These are phyloP conservation scores for Cistogaster globosa DNA, from an alignment of 2,888 invertebrate genomes.

Conservation along the genomic window DNA sequence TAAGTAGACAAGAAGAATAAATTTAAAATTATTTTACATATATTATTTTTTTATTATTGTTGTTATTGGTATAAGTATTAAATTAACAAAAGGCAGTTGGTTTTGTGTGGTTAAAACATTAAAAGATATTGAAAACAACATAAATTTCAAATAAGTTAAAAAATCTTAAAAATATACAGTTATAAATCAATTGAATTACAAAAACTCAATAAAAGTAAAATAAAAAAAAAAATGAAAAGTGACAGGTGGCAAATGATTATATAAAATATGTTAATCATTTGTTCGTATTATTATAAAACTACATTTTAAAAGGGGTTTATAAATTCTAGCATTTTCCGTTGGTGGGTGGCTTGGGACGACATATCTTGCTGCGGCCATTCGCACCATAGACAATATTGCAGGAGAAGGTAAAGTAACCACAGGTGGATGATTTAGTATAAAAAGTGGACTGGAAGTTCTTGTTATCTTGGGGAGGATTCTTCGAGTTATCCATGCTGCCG, in stretches of 20 bases:
- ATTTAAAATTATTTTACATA: too few relatives aligned
- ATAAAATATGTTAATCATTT: conserved; percentile 14
- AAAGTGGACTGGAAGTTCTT: conserved; percentile 91
- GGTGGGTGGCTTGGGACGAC: conserved; percentile 90
- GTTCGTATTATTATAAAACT: conserved; percentile 44
- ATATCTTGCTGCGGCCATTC: conserved; percentile 91
- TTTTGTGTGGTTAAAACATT: conserved; percentile 11
- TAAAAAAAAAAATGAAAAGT: conserved; percentile 8
- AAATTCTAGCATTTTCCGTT: conserved; percentile 86
- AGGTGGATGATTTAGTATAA: conserved; percentile 93
- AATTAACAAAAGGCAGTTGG: conserved; percentile 59
- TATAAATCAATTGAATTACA: conserved; percentile 18
- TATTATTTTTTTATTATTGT: conserved; percentile 11
- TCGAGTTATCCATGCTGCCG: conserved; percentile 87
- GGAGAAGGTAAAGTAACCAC: conserved; percentile 93
- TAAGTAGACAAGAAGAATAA: too few relatives aligned
- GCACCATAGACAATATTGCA: conserved; percentile 91
- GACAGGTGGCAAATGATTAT: conserved; percentile 31
- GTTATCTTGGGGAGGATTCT: conserved; percentile 85
- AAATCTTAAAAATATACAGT: conserved; percentile 34
- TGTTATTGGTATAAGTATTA: conserved; percentile 41
- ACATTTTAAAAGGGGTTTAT: conserved; percentile 34
- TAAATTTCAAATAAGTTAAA: conserved; percentile 20
- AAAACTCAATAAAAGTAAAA: conserved; percentile 30
- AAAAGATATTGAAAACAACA: conserved; percentile 12